Base-by-base conservation (phyloP, 2,797 vertebrate genomes). In the Eleutherodactylus coqui region DNA sequence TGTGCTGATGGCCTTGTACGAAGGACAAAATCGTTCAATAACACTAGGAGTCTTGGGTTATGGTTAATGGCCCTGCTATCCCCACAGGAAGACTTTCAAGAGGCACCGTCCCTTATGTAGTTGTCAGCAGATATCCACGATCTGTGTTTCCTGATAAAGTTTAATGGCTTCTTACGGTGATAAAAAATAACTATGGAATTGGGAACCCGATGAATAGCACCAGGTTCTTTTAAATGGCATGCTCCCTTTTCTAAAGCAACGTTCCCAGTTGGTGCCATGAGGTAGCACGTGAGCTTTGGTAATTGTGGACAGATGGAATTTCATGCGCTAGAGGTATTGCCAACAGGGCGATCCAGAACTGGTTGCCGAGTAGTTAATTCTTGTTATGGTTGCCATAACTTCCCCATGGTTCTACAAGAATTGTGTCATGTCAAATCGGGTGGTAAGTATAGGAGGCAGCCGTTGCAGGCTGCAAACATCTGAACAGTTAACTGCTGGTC, bases 11-110 rank as follows among this genome's bases (percentile, higher is more conserved):
- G 55, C 80, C 80, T 73, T 82, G 80, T 29, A 58, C 53, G 83
- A 77, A 84, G 83, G 83, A 77, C 83, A 84, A 14, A 67, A 77
- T 60, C 36, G 55, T 77, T 77, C 73, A 77, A 76, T 78, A 69
- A 51, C 41, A 67, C 73, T 49, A 64, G 72, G 73, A 78, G 58
- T 43, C 60, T 32, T 29, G 45, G 62, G 45, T 85, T 69, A 53
- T 78, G 67, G 78, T 85, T 85, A 34, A 51, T 45, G 38, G 36
- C 36, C 16, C 38, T 78, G 5, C 32, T 19, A 49, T 75, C 41
- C 41, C 19, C 38, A 62, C 38, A 75, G 72, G 70, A 60, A 75
- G 53, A 84, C 82, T 55, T 83, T 82, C 32, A 43, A 27, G 21
- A 72, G 67, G 43, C 38, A 24, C 62, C 11, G 49, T 58, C 43